These are phyloP conservation scores for Ceratotherium simum DNA, from an alignment of 2,113 vertebrate species.

Conservation along the genomic window DNA sequence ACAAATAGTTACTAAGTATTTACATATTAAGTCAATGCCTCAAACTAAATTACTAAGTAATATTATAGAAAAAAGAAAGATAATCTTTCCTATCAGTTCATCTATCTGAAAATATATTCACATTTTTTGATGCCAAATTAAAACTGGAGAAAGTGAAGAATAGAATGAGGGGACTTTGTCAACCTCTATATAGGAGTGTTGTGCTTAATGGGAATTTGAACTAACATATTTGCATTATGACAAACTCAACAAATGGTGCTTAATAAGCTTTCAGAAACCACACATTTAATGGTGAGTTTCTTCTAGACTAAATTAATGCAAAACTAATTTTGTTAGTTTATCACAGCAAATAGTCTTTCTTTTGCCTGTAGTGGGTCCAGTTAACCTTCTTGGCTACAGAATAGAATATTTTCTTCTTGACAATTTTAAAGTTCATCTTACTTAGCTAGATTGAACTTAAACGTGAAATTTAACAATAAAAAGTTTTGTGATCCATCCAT, in stretches of 20 bases:
- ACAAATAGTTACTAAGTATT: background rate
- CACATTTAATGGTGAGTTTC: background rate
- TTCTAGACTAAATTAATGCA: background rate
- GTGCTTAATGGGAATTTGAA: background rate
- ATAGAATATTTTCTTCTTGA: slow-evolving; percentile 12
- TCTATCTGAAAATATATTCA: background rate
- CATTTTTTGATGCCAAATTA: background rate
- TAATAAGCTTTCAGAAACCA: background rate
- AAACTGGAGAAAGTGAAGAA: slow-evolving; percentile 33
- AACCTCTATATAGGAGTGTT: background rate
- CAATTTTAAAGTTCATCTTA: slow-evolving; percentile 49
- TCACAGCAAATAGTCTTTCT: background rate
- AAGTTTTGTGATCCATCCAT: slow-evolving; percentile 56
- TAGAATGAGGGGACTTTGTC: background rate
- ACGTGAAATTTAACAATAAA: slow-evolving; percentile 66
- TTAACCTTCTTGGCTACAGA: background rate
- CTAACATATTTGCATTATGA: background rate
- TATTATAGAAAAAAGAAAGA: background rate
- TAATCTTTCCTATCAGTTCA: background rate
- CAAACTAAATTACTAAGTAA: slow-evolving; percentile 36
- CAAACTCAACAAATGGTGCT: slow-evolving; percentile 40
- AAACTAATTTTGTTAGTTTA: slow-evolving; percentile 42
- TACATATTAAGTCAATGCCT: background rate
- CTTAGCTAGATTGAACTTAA: slow-evolving; percentile 44
- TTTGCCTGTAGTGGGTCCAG: background rate